Evolutionary conservation across 2,888 invertebrate species (phyloP).

Genomic region (Siphlonurus alternatus): DNA sequence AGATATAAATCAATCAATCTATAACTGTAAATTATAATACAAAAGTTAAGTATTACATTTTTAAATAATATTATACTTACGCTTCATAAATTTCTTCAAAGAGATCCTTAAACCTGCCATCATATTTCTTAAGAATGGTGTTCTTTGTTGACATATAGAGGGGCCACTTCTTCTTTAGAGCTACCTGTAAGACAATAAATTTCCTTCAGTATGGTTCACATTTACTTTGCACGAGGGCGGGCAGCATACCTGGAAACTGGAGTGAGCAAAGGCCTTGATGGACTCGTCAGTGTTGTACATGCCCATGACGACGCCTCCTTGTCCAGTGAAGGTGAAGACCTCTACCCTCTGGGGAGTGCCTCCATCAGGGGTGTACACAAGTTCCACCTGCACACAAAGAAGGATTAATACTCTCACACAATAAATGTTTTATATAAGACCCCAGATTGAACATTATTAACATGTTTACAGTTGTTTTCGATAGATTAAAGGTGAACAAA

Average conservation of each 20-base stretch:
- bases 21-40: too few species aligned
- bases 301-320: slow-evolving; percentile 59
- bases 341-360: slow-evolving; percentile 38
- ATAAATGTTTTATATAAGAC: background rate
- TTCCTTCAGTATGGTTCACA: background rate
- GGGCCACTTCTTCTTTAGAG: slow-evolving; percentile 70
- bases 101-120: slow-evolving; percentile 82
- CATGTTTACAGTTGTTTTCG: too few species aligned
- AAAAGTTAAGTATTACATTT: background rate
- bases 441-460: too few species aligned
- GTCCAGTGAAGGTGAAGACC: slow-evolving; percentile 52
- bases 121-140: slow-evolving; percentile 75
- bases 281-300: slow-evolving; percentile 89
- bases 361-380: slow-evolving; percentile 46
- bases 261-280: slow-evolving; percentile 66
- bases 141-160: slow-evolving; percentile 84
- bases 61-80: slow-evolving; percentile 28
- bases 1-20: slow-evolving; percentile 14
- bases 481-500: too few species aligned
- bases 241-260: slow-evolving; percentile 57
- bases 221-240: background rate
- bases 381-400: slow-evolving; percentile 53
- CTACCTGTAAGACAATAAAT: slow-evolving; percentile 32
- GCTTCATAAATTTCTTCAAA: slow-evolving; percentile 75
- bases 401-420: slow-evolving; percentile 10